Conservation (phyloP, 2,888 invertebrate species). For the Tryphoninae sp. region DNA sequence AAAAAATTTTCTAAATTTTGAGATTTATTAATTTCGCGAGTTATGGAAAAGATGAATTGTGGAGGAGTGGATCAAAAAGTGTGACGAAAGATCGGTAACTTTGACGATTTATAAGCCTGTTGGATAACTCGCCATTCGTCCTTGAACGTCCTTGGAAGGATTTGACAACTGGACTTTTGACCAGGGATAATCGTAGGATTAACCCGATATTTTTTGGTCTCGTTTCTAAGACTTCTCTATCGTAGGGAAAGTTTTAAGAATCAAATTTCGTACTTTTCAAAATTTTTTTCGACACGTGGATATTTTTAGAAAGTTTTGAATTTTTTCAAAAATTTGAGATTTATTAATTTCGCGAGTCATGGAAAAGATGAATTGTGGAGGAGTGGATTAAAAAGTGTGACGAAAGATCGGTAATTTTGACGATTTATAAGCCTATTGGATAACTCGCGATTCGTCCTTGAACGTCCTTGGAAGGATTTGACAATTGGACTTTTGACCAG, state of each 20-base stretch:
- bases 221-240: slow-evolving; percentile 25
- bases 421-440: neutral
- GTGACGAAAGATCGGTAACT: slow-evolving; percentile 33
- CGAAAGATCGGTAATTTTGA: slow-evolving; percentile 34
- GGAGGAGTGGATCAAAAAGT: slow-evolving; percentile 15
- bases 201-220: slow-evolving; percentile 72
- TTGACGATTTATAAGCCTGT: slow-evolving; percentile 6
- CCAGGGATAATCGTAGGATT: slow-evolving; percentile 73
- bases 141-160: slow-evolving; percentile 62
- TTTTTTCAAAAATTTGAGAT: too few relatives aligned
- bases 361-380: neutral
- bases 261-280: too few relatives aligned
- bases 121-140: slow-evolving; percentile 51
- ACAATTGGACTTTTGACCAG: slow-evolving; percentile 33
- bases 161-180: slow-evolving; percentile 33
- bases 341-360: too few relatives aligned
- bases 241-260: neutral
- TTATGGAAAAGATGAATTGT: neutral
- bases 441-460: slow-evolving; percentile 63
- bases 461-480: slow-evolving; percentile 44
- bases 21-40: too few relatives aligned
- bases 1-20: too few relatives aligned
- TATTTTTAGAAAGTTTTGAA: too few relatives aligned
- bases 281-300: too few relatives aligned
- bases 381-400: slow-evolving; percentile 19